phyloP scores from a whole-genome alignment of 2,113 vertebrate species.

The Eublepharis macularius region DNA sequence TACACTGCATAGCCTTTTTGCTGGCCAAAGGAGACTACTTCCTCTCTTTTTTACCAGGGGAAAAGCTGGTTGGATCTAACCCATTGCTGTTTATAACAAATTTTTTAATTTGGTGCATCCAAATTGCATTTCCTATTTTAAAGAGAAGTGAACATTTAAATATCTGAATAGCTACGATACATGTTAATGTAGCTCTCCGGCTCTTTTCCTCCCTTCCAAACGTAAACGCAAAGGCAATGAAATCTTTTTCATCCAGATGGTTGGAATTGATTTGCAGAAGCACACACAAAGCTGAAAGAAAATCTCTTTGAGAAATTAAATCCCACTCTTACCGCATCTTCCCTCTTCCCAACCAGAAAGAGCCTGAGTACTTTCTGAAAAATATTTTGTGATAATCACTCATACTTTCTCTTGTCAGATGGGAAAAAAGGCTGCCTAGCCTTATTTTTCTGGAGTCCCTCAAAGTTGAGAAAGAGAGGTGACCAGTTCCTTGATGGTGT shows the following conservation, averaged over 20 bases:
- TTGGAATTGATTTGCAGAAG: slow-evolving; percentile 23
- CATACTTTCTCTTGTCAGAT: not conserved
- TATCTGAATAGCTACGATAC: not conserved
- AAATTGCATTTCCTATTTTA: slow-evolving; percentile 4
- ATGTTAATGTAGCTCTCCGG: not conserved
- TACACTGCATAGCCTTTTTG: too few species aligned
- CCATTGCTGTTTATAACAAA: too few species aligned
- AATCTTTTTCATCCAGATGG: slow-evolving; percentile 45
- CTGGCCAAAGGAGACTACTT: too few species aligned
- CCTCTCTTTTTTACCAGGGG: too few species aligned
- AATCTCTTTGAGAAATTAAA: slow-evolving; percentile 40
- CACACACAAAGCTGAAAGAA: slow-evolving; percentile 25
- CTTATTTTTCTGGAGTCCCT: not conserved
- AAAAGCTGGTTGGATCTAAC: too few species aligned
- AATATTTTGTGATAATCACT: not conserved
- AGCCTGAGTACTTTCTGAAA: not conserved
- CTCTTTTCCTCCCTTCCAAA: slow-evolving; percentile 8
- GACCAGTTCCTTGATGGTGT: not conserved
- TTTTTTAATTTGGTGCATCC: not conserved
- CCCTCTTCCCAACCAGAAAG: not conserved
- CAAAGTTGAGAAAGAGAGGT: not conserved
- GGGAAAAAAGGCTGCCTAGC: not conserved
- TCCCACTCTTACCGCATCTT: not conserved
- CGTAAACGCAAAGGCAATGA: slow-evolving; percentile 27
- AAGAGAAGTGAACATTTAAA: not conserved